Evolutionary conservation across 1,140 invertebrate genomes (phyloP).

Genomic region (Cecropterus lyciades): DNA sequence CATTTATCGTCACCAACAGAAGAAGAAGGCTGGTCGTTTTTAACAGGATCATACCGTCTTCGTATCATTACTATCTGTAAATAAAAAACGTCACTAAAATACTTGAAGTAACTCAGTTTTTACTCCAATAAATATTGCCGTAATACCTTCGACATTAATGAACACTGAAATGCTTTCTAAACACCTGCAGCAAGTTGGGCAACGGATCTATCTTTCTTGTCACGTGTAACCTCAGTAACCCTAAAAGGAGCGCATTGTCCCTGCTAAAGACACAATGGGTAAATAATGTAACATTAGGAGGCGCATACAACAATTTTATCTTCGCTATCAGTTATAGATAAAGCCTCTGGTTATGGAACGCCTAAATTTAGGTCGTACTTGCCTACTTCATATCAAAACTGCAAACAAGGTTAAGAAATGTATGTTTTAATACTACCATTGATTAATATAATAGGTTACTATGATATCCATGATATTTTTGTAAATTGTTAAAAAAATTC

Average conservation of each 20-base stretch:
- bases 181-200: constrained; percentile 48
- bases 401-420: constrained; percentile 43
- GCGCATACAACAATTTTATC: constrained; percentile 72
- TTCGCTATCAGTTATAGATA: constrained; percentile 76
- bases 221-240: constrained; percentile 40
- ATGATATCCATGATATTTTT: neutral
- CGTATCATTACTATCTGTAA: constrained; percentile 73
- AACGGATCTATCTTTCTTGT: constrained; percentile 34
- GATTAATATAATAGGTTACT: constrained; percentile 11
- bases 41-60: constrained; percentile 67
- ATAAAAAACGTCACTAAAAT: neutral
- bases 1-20: constrained; percentile 46
- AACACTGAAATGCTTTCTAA: constrained; percentile 5
- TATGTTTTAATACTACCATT: constrained; percentile 28
- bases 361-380: constrained; percentile 79
- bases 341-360: constrained; percentile 60
- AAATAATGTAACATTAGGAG: constrained; percentile 55
- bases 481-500: neutral
- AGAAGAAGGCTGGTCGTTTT: constrained; percentile 48
- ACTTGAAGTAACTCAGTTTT: neutral
- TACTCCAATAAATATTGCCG: neutral
- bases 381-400: constrained; percentile 60
- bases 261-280: constrained; percentile 35
- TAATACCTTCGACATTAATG: constrained; percentile 4
- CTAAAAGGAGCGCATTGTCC: constrained; percentile 33